Conservation (phyloP, 2,797 vertebrate genomes). For the Rachycentron canadum region DNA sequence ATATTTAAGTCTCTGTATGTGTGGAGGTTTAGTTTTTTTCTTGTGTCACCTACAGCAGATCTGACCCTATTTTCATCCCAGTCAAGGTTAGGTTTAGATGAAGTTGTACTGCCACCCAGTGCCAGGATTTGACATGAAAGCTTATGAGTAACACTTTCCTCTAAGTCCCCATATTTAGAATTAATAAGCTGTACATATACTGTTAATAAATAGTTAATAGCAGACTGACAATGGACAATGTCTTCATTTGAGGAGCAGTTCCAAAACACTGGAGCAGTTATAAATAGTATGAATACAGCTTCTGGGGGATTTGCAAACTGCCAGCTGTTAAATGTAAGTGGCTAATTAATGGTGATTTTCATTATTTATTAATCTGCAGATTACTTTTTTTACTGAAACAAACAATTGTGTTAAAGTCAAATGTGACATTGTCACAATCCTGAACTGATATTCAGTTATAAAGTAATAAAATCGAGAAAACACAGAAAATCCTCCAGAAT, state of each 20-base stretch:
- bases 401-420: neutral
- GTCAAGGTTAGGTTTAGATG: neutral
- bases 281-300: neutral
- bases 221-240: too few species aligned
- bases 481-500: too few species aligned
- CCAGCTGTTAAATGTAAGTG: neutral
- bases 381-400: neutral
- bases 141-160: neutral
- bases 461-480: too few species aligned
- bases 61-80: neutral
- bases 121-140: conserved; percentile 19
- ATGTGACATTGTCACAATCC: neutral
- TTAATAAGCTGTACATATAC: neutral
- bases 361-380: neutral
- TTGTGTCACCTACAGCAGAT: neutral
- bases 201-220: neutral
- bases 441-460: too few species aligned
- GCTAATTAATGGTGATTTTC: neutral
- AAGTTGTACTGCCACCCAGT: conserved; percentile 51
- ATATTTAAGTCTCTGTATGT: neutral
- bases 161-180: neutral
- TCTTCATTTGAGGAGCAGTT: neutral
- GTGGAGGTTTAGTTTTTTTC: neutral
- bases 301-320: neutral
- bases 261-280: too few species aligned